Evolutionary conservation across 2,888 invertebrate genomes (phyloP), one percentile per base, ranked within the genome.

Genomic region (Yponomeuta malinellus): DNA sequence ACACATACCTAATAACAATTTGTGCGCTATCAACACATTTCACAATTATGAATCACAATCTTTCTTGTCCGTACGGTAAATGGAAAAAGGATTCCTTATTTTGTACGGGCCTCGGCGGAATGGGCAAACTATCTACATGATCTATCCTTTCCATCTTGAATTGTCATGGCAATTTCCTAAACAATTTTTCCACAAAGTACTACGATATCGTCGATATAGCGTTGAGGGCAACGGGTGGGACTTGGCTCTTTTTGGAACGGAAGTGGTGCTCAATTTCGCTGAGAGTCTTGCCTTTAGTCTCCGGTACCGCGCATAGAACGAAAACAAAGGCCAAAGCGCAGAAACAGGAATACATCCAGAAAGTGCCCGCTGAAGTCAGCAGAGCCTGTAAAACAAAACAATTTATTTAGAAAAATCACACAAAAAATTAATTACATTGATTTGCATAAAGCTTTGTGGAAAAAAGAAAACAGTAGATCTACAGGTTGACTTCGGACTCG

Each of bases 221-320:
- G 52, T 59, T 59, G 6, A 59, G 15, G 12, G 52, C 52, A 12
- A 59, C 52, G 15, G 52, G 52, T 15, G 12, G 15, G 52, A 15
- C 52, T 29, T 12, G 43, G 33, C 79, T 79, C 72, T 86, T 86
- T 59, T 82, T 82, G n/a, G 87, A 88, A 1, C 88, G 81, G 79
- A 93, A 93, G 73, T 88, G 81, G 70, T 90, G 84, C 76, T 94
- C 93, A 74, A 95, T 95, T 77, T 95, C 95, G 33, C 94, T 94
- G 12, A 95, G 86, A 0, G 94, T 93, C 79, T 94, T 94, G n/a
- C 95, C 95, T 79, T 95, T 95, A 0, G 95, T 95, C 83, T 95
- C 95, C 0, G 95, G 95, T 0, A 95, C 93, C 72, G 86, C 81
- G 73, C 91, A 85, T 4, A 91, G 76, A 0, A 93, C 93, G 79